A percentile compares a stretch with the other conserved stretches of the same genome.
phyloP scores from a whole-genome alignment of 2,888 invertebrate species.

The Drosophila dives region DNA sequence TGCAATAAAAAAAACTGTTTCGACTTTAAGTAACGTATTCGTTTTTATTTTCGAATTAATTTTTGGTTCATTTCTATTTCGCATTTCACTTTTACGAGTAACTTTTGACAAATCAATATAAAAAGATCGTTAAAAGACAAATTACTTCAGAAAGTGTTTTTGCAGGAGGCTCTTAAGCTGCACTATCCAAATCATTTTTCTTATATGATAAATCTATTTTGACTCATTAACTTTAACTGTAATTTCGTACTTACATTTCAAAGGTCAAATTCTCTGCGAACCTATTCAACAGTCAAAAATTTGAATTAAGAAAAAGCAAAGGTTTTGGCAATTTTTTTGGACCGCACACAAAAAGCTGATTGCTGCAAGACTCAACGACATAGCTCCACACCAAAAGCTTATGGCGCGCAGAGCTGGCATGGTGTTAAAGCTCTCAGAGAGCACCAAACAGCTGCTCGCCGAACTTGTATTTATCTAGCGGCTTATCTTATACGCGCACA shows the following conservation, averaged over 20 bases:
- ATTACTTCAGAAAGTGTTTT: neutral
- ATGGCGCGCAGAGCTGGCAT: constrained; percentile 33
- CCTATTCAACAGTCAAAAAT: neutral
- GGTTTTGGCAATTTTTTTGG: constrained; percentile 20
- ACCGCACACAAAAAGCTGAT: constrained; percentile 2
- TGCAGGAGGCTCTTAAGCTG: neutral
- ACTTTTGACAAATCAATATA: constrained; percentile 2
- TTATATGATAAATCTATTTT: neutral
- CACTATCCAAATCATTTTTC: neutral
- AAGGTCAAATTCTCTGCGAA: neutral
- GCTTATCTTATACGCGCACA: constrained; percentile 52
- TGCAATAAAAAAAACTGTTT: constrained; percentile 36
- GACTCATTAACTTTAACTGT: neutral
- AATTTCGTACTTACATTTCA: neutral
- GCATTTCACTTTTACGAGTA: constrained; percentile 61
- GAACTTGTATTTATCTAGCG: constrained; percentile 70
- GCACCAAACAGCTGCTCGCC: constrained; percentile 53
- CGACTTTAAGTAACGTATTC: constrained; percentile 2
- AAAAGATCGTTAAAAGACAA: neutral
- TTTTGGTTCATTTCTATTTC: constrained; percentile 21
- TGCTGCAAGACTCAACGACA: constrained; percentile 20
- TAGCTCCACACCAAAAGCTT: constrained; percentile 35
- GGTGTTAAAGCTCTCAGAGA: constrained; percentile 27
- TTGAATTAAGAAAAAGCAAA: constrained; percentile 1
- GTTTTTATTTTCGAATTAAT: constrained; percentile 59